phyloP scores from a whole-genome alignment of 2,113 vertebrate species.

The Trachemys scripta region DNA sequence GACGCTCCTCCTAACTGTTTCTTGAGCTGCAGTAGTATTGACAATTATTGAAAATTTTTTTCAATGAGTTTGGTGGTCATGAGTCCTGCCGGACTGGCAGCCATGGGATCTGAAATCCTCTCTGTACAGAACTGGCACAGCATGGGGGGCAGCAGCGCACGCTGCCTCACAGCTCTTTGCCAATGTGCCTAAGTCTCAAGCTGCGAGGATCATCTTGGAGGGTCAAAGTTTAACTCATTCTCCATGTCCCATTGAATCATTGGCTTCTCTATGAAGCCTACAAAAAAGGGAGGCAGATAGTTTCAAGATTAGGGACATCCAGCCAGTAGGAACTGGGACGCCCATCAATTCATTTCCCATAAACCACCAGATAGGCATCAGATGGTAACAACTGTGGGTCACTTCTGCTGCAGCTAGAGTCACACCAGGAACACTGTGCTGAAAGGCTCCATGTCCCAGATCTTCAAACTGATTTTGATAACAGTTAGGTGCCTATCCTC shows the following conservation, averaged over 20 bases:
- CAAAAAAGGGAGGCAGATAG: not conserved
- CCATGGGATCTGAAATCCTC: not conserved
- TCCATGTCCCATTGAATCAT: not conserved
- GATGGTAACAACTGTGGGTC: not conserved
- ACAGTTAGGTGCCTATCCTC: not conserved
- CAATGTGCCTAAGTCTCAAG: not conserved
- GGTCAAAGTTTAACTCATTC: not conserved
- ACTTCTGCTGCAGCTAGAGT: not conserved
- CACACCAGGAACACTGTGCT: not conserved
- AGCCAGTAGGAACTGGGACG: not conserved
- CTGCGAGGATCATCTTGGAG: fast-evolving
- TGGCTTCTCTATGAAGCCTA: not conserved
- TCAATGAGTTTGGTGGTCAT: not conserved
- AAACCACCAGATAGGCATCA: not conserved
- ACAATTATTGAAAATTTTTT: not conserved
- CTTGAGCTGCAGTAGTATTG: not conserved
- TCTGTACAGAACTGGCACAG: not conserved
- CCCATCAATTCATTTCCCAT: not conserved
- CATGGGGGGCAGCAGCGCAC: not conserved
- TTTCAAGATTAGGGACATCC: not conserved
- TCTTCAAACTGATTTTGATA: not conserved
- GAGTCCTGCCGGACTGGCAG: not conserved
- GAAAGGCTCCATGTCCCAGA: not conserved
- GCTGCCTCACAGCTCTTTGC: not conserved
- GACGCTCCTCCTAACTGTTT: not conserved